Percentiles rank a stretch among this genome's conserved stretches.
Conservation (phyloP, 2,113 vertebrate species). For the Varanus salvator region DNA sequence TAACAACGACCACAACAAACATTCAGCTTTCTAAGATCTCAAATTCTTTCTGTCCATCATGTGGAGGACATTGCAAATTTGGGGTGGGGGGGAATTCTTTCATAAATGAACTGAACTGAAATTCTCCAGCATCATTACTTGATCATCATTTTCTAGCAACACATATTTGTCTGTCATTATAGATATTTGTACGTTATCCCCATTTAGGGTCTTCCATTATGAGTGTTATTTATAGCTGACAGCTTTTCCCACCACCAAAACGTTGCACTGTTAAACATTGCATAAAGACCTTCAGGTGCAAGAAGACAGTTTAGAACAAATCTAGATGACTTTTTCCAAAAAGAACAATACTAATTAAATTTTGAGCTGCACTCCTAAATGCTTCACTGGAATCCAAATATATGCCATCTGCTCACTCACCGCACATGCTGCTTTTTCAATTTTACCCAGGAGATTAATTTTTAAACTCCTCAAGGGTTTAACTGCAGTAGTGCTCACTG, state of each 20-base stretch:
- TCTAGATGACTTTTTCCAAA: slow-evolving; percentile 9
- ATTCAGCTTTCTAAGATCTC: too few relatives aligned
- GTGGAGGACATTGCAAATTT: too few relatives aligned
- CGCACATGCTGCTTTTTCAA: slow-evolving; percentile 30
- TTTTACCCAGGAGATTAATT: slow-evolving; percentile 23
- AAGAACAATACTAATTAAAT: slow-evolving; percentile 34
- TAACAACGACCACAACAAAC: too few relatives aligned
- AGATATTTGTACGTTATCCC: neutral
- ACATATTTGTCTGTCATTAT: neutral
- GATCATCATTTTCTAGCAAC: neutral
- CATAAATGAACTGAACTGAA: too few relatives aligned
- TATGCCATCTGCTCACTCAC: slow-evolving; percentile 35
- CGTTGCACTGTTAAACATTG: neutral
- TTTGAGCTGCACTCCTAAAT: slow-evolving; percentile 36
- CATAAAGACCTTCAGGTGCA: slow-evolving; percentile 53
- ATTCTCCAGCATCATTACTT: too few relatives aligned
- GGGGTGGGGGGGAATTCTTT: too few relatives aligned
- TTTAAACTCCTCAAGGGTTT: slow-evolving; percentile 36
- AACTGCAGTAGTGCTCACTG: neutral
- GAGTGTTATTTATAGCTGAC: neutral
- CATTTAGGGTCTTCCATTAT: neutral
- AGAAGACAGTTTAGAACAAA: neutral
- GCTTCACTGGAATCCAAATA: slow-evolving; percentile 35
- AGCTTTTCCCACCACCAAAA: neutral
- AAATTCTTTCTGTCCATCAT: too few relatives aligned